These are phyloP conservation scores for Carettochelys insculpta DNA, from an alignment of 2,113 vertebrate genomes.

Conservation along the genomic window DNA sequence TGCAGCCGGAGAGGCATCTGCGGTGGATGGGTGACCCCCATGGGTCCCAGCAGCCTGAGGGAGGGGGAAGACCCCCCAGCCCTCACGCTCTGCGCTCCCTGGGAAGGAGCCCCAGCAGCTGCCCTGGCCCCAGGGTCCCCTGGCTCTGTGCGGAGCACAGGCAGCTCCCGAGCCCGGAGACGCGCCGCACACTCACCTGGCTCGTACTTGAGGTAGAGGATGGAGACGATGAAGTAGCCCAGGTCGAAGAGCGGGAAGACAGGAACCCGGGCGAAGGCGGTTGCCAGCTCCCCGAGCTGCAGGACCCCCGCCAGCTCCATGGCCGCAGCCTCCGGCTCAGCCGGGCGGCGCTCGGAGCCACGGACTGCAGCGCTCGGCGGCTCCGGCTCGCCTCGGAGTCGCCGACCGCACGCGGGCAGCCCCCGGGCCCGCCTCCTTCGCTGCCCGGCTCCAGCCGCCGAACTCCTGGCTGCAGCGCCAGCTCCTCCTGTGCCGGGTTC, in stretches of 20 bases:
- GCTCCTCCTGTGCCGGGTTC: too few relatives aligned
- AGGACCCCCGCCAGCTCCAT: constrained; percentile 90
- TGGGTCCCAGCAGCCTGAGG: neutral
- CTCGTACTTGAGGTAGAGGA: constrained; percentile 98
- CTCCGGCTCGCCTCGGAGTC: neutral
- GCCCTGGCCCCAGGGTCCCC: neutral
- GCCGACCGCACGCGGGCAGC: neutral
- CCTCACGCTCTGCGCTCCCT: too few relatives aligned
- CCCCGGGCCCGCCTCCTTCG: neutral
- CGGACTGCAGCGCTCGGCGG: neutral
- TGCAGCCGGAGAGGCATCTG: neutral
- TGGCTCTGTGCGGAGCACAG: neutral
- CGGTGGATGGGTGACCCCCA: too few relatives aligned
- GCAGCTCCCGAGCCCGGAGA: too few relatives aligned
- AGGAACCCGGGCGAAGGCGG: constrained; percentile 90
- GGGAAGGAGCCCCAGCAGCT: neutral
- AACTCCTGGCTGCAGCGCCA: too few relatives aligned
- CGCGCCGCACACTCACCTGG: constrained; percentile 82
- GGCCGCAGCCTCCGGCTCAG: neutral
- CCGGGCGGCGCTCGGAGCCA: neutral
- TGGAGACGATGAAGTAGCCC: constrained; percentile 95
- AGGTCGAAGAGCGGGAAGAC: constrained; percentile 96
- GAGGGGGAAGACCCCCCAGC: neutral
- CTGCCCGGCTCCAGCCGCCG: neutral
- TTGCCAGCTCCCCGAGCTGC: constrained; percentile 87